phyloP scores from a whole-genome alignment of 2,888 invertebrate species.

The Ophion obscuratus region DNA sequence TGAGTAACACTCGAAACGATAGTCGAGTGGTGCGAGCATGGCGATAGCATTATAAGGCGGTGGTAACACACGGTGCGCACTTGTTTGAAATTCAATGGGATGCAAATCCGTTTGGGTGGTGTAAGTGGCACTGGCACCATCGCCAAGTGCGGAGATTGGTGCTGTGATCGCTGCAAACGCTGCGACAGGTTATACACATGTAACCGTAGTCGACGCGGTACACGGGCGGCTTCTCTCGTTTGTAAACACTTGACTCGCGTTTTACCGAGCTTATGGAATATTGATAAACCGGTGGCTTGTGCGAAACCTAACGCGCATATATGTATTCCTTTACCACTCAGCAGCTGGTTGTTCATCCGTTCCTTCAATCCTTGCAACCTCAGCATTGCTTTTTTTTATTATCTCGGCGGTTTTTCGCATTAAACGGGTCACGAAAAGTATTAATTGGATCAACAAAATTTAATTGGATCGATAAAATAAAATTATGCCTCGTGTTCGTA shows the following conservation, averaged over 20 bases:
- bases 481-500: no score
- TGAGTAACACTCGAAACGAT: constrained; percentile 76
- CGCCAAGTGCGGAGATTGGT: constrained; percentile 11
- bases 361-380: constrained; percentile 31
- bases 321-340: constrained; percentile 44
- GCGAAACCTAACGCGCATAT: constrained; percentile 23
- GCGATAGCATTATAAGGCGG: constrained; percentile 48
- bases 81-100: constrained; percentile 83
- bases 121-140: constrained; percentile 36
- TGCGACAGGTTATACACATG: constrained; percentile 41
- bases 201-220: constrained; percentile 74
- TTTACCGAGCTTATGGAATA: constrained; percentile 81
- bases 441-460: not conserved
- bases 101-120: constrained; percentile 78
- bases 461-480: no score
- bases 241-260: constrained; percentile 80
- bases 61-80: constrained; percentile 54
- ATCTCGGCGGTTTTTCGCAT: constrained; percentile 4
- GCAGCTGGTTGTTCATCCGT: constrained; percentile 40
- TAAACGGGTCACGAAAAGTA: not conserved
- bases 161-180: constrained; percentile 29
- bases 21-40: constrained; percentile 55
- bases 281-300: constrained; percentile 75
- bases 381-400: constrained; percentile 11
- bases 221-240: constrained; percentile 64